Conservation (phyloP, 2,797 vertebrate species). For the Hydrocynus forskahlii region DNA sequence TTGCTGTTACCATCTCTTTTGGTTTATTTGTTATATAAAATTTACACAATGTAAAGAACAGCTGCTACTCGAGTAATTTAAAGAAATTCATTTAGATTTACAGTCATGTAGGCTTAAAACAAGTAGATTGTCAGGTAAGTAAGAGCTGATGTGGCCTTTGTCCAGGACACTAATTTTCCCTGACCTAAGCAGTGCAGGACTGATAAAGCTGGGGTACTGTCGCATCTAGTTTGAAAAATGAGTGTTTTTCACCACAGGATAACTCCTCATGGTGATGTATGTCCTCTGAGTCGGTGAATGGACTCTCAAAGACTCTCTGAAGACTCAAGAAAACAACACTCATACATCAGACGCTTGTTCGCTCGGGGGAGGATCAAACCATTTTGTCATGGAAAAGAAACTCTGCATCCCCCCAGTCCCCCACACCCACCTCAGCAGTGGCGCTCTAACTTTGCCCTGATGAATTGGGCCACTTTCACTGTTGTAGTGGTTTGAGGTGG, state of each 20-base stretch:
- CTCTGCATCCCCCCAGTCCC: conserved; percentile 41
- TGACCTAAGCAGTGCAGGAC: conserved; percentile 4
- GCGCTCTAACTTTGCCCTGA: conserved; percentile 40
- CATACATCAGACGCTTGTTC: conserved; percentile 46
- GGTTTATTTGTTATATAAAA: too few species aligned
- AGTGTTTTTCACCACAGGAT: conserved; percentile 16
- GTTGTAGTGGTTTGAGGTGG: conserved; percentile 46
- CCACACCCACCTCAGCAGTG: conserved; percentile 33
- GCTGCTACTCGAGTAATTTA: too few species aligned
- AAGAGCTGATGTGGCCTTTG: not conserved
- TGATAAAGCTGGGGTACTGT: not conserved
- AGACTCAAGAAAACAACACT: conserved; percentile 55
- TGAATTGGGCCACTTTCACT: conserved; percentile 53
- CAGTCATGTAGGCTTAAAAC: not conserved
- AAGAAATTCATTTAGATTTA: not conserved
- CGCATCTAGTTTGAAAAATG: conserved; percentile 29
- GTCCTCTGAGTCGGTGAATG: conserved; percentile 36
- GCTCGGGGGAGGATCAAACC: conserved; percentile 56
- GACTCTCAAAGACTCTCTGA: conserved; percentile 36
- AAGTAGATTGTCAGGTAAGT: not conserved
- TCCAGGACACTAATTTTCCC: not conserved
- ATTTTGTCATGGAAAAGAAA: conserved; percentile 60
- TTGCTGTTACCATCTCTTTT: too few species aligned
- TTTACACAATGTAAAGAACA: too few species aligned
- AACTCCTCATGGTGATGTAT: conserved; percentile 47